phyloP scores from a whole-genome alignment of 2,888 invertebrate genomes.

The Macrophya alboannulata region DNA sequence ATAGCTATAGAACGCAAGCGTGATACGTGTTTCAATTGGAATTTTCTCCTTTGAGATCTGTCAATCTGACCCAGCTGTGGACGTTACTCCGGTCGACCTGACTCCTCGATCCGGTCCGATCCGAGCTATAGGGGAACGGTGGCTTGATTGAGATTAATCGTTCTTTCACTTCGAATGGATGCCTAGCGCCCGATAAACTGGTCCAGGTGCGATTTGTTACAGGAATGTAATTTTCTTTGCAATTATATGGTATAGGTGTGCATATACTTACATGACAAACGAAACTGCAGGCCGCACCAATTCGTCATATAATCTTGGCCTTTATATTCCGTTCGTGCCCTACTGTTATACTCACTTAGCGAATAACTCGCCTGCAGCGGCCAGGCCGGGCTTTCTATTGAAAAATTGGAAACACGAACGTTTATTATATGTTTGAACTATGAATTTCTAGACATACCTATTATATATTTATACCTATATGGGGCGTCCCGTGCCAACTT shows the following conservation, averaged over 20 bases:
- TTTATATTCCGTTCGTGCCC: not conserved
- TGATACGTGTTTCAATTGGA: slow-evolving; percentile 7
- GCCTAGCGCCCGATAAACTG: slow-evolving; percentile 18
- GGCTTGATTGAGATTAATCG: slow-evolving; percentile 53
- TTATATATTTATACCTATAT: too few relatives aligned
- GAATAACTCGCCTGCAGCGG: not conserved
- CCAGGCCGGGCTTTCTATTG: slow-evolving; percentile 14
- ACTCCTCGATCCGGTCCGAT: not conserved
- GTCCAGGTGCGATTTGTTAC: slow-evolving; percentile 28
- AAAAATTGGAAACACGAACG: slow-evolving; percentile 42
- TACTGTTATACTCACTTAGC: not conserved
- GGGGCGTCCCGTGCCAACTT: too few relatives aligned
- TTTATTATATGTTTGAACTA: slow-evolving; percentile 9
- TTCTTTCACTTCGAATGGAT: slow-evolving; percentile 43
- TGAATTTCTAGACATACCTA: not conserved
- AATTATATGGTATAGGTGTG: not conserved
- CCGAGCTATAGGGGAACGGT: not conserved
- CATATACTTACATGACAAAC: not conserved
- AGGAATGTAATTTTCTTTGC: not conserved
- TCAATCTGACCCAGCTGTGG: slow-evolving; percentile 4
- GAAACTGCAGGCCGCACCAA: not conserved
- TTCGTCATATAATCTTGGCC: not conserved
- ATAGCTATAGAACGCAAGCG: not conserved
- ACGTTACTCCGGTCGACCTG: slow-evolving; percentile 11
- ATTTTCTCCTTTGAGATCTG: slow-evolving; percentile 25